Conservation (phyloP, 1,140 invertebrate genomes). For the Drosophila burlai region DNA sequence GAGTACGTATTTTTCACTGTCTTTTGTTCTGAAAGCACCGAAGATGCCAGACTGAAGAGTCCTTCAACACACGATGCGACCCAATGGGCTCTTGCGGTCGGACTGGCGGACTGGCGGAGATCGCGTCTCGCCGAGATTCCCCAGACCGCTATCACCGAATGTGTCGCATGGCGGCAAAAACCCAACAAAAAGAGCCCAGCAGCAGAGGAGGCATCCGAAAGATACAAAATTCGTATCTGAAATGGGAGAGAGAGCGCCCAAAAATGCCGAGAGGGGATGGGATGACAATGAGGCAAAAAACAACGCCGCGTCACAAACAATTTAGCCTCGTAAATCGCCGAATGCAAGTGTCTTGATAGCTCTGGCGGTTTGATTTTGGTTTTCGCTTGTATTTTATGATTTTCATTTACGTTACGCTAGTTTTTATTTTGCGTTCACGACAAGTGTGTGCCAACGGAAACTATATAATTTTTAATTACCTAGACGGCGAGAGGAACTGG, state of each 20-base stretch:
- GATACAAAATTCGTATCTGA: conserved; percentile 32
- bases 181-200: conserved; percentile 7
- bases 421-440: conserved; percentile 7
- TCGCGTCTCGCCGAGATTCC: conserved; percentile 29
- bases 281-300: conserved; percentile 36
- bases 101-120: conserved; percentile 32
- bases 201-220: conserved; percentile 8
- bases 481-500: conserved; percentile 23
- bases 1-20: conserved; percentile 31
- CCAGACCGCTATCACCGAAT: conserved; percentile 42
- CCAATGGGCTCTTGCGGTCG: conserved; percentile 14
- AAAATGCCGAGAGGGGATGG: conserved; percentile 25
- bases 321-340: conserved; percentile 42
- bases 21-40: conserved; percentile 47
- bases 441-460: conserved; percentile 41
- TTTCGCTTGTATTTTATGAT: conserved; percentile 13
- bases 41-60: conserved; percentile 22
- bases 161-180: conserved; percentile 38
- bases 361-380: conserved; percentile 32
- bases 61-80: conserved; percentile 44
- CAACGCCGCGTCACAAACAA: conserved; percentile 34
- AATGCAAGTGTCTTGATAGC: conserved; percentile 49
- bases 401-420: conserved; percentile 1
- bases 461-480: conserved; percentile 54
- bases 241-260: conserved; percentile 47